phyloP scores from a whole-genome alignment of 2,888 invertebrate genomes.

The Scelioninae gen. 2 region DNA sequence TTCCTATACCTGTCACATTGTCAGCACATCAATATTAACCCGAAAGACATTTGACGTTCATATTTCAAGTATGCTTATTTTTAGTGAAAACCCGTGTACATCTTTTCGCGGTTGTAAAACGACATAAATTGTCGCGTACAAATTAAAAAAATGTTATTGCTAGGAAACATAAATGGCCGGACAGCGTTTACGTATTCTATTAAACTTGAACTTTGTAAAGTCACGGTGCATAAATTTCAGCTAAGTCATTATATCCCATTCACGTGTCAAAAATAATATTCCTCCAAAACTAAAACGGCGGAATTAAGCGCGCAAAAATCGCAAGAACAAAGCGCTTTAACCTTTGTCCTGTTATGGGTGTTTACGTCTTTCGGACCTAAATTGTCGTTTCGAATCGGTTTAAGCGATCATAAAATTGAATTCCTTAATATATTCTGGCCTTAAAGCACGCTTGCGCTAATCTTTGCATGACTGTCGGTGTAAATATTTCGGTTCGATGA shows the following conservation, averaged over 20 bases:
- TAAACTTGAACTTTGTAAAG: conserved; percentile 48
- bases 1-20: too few species aligned
- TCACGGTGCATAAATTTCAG: conserved; percentile 38
- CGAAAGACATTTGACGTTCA: too few species aligned
- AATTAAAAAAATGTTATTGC: conserved; percentile 27
- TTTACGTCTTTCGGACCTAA: conserved; percentile 36
- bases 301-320: conserved; percentile 37
- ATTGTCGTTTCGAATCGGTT: conserved; percentile 45
- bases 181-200: conserved; percentile 39
- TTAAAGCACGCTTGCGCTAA: conserved; percentile 6
- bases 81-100: not conserved
- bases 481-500: conserved; percentile 4
- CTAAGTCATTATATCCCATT: conserved; percentile 40
- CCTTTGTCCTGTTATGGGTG: conserved; percentile 15
- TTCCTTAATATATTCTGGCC: conserved; percentile 19
- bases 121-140: conserved; percentile 33
- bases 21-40: too few species aligned
- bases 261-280: conserved; percentile 47
- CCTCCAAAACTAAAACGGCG: conserved; percentile 9
- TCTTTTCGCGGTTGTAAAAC: conserved; percentile 8
- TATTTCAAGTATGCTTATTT: too few species aligned
- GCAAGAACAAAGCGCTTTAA: conserved; percentile 28
- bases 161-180: conserved; percentile 26
- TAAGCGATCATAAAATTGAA: conserved; percentile 39
- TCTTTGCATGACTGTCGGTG: not conserved